Evolutionary conservation across 2,888 invertebrate species (phyloP), one percentile per base, ranked within the genome.

Genomic region (Lysandra bellargus): DNA sequence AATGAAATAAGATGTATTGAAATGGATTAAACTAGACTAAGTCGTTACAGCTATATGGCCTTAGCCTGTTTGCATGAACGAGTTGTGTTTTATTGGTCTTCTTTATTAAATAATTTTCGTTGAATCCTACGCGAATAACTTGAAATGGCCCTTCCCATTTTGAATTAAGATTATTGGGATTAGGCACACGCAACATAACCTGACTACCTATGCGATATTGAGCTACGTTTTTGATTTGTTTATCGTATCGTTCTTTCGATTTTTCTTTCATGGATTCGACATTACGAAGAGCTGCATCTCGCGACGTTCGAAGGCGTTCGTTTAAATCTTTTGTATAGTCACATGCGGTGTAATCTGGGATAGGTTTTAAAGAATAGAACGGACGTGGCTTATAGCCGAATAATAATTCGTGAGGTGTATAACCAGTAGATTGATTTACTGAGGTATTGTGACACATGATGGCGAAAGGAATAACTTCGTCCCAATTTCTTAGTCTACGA

Each of bases 391-490:
- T 87, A 60, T 81, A 86, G 14, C 86, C 86, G 49, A 87, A 87
- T 6, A 87, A 78, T 7, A 87, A 80, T 85, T 87, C 85, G 60
- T 86, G 84, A 12, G 85, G 85, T 49, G 84, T 86, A 23, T 81
- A 85, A 9, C 83, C 83, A 0, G 87, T 86, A 0, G 86, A 85
- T 9, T 77, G 79, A 75, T 87, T 87, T 2, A 85, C 79, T 6
- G 86, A 86, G 0, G 85, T 87, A 73, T 86, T 86, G 61, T 87
- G 86, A 64, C 87, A 87, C 80, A 85, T 86, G 4, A 86, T 82
- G 0, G 86, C 86, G n/a, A 87, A 81, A 6, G 86, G 86, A n/a
- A 86, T 83, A 1, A 86, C 86, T 81, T 84, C 69, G 81, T 86
- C 85, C 85, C 86, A 86, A 60, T 86, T 85, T 76, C 74, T 79